A percentile compares a stretch with the other conserved stretches of the same genome.
phyloP scores from a whole-genome alignment of 2,888 invertebrate genomes.

The Drosophila phalerata region DNA sequence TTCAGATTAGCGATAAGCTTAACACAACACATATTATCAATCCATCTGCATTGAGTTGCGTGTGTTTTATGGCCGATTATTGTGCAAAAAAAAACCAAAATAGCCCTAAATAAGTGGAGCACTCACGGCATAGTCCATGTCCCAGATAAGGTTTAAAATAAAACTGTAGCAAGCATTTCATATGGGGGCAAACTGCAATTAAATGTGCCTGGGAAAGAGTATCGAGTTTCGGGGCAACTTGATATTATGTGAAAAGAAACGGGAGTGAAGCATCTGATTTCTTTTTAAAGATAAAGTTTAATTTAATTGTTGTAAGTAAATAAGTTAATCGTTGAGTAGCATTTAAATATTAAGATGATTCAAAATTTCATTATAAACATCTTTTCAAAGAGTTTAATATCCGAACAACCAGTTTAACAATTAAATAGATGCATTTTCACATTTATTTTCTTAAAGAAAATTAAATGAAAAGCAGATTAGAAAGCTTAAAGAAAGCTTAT shows the following conservation, averaged over 20 bases:
- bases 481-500: constrained; percentile 23
- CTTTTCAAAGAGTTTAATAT: neutral
- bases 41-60: constrained; percentile 44
- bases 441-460: neutral
- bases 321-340: too few species aligned
- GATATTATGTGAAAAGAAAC: neutral
- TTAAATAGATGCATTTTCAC: neutral
- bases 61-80: constrained; percentile 55
- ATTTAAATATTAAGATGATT: too few species aligned
- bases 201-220: constrained; percentile 5
- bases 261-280: too few species aligned
- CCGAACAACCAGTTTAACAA: neutral
- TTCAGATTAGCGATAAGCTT: constrained; percentile 33
- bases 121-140: constrained; percentile 31
- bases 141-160: constrained; percentile 43
- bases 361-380: neutral
- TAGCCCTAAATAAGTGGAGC: constrained; percentile 41
- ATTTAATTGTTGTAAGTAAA: too few species aligned
- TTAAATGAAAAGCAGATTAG: constrained; percentile 2
- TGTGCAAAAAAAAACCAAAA: constrained; percentile 56
- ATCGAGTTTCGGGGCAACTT: neutral
- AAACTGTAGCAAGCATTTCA: constrained; percentile 19
- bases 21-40: constrained; percentile 23
- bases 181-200: constrained; percentile 22
- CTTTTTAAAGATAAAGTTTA: neutral